Evolutionary conservation across 2,888 invertebrate species (phyloP).

Genomic region (Microchrysa polita): DNA sequence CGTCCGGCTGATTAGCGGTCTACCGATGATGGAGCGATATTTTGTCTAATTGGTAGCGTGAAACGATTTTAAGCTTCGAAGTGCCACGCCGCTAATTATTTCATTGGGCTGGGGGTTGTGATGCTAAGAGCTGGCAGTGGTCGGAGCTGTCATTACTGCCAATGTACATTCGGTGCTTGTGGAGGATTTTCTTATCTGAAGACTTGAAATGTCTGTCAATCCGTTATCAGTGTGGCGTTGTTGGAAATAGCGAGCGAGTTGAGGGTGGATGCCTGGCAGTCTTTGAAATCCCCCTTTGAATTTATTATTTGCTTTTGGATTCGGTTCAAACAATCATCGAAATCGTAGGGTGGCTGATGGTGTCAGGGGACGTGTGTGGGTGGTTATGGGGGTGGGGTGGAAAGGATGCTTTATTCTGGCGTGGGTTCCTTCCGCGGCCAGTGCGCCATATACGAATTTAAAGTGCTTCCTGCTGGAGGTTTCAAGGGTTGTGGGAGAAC

Average conservation of each 20-base stretch:
- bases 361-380: not conserved
- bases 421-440: not conserved
- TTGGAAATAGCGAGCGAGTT: not conserved
- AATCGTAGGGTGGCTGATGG: not conserved
- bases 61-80: slow-evolving; percentile 17
- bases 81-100: slow-evolving; percentile 38
- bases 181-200: not conserved
- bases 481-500: no score
- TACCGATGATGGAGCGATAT: no score
- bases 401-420: not conserved
- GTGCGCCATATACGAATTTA: slow-evolving; percentile 19
- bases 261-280: no score
- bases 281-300: no score
- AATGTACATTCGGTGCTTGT: not conserved
- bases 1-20: no score
- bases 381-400: not conserved
- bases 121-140: not conserved
- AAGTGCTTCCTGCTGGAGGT: slow-evolving; percentile 9
- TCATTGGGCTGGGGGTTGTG: not conserved
- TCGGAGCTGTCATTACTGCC: slow-evolving; percentile 26
- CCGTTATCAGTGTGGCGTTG: slow-evolving; percentile 9
- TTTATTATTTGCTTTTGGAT: no score
- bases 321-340: not conserved
- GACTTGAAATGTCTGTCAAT: not conserved
- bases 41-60: slow-evolving; percentile 14